Conservation (phyloP, 2,113 vertebrate genomes). For the Cryptoleucopteryx plumbea region DNA sequence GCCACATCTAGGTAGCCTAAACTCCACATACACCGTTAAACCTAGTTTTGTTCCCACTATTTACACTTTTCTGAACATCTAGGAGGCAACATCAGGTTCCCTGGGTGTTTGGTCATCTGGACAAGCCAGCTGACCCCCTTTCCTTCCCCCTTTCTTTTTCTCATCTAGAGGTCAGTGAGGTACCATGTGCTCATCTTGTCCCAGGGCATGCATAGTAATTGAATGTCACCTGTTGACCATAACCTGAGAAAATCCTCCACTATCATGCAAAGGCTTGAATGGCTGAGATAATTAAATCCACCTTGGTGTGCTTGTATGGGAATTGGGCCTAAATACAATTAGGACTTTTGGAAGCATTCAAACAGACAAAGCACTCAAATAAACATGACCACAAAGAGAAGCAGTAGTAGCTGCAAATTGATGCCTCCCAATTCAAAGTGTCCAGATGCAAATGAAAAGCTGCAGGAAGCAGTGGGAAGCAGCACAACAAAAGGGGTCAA, state of each 20-base stretch:
- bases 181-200: not conserved
- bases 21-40: not conserved
- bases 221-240: not conserved
- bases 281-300: slow-evolving; percentile 16
- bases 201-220: not conserved
- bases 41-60: not conserved
- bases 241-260: slow-evolving; percentile 28
- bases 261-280: not conserved
- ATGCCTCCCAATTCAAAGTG: not conserved
- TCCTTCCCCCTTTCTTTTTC: not conserved
- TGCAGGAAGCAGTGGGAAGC: not conserved
- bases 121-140: not conserved
- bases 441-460: not conserved
- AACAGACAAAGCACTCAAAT: not conserved
- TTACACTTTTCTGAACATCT: not conserved
- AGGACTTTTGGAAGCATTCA: not conserved
- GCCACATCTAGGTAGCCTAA: not conserved
- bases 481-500: not conserved
- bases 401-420: not conserved
- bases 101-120: not conserved
- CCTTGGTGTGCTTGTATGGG: not conserved
- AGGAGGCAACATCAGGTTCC: not conserved
- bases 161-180: not conserved
- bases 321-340: not conserved
- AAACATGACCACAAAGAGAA: not conserved